Percentiles rank a stretch among this genome's conserved stretches.
These are phyloP conservation scores for Diaperis boleti DNA, from an alignment of 2,888 invertebrate genomes.

Conservation along the genomic window DNA sequence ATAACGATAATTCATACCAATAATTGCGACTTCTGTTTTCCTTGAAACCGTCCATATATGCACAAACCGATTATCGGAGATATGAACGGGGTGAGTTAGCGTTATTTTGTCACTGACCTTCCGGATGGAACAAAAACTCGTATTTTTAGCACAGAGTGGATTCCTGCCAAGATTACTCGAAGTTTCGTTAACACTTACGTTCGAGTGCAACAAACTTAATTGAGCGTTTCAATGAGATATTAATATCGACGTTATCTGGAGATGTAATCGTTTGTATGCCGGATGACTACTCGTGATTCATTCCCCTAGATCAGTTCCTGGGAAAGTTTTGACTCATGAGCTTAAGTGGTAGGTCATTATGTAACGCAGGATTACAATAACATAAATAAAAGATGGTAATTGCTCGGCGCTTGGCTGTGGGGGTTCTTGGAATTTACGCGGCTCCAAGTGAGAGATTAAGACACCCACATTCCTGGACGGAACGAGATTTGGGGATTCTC, in stretches of 20 bases:
- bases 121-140: constrained; percentile 8
- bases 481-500: not conserved
- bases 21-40: constrained; percentile 13
- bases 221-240: constrained; percentile 19
- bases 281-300: constrained; percentile 22
- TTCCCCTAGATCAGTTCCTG: not conserved
- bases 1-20: constrained; percentile 9
- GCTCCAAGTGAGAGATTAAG: constrained; percentile 1
- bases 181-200: constrained; percentile 2
- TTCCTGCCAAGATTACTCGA: constrained; percentile 15
- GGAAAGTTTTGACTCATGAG: constrained; percentile 20
- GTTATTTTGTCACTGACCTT: constrained; percentile 22
- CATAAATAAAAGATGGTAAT: constrained; percentile 31
- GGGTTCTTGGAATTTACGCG: constrained; percentile 25
- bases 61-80: constrained; percentile 22
- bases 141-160: constrained; percentile 6
- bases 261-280: not conserved
- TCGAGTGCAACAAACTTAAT: constrained; percentile 11
- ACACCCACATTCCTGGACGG: constrained; percentile 19
- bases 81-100: constrained; percentile 25
- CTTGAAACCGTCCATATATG: constrained; percentile 33
- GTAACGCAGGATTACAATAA: constrained; percentile 20
- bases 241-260: constrained; percentile 16
- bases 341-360: constrained; percentile 30
- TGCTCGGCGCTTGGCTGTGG: constrained; percentile 17